Base-by-base conservation (phyloP, 2,113 vertebrate species). In the Aplodontia rufa region DNA sequence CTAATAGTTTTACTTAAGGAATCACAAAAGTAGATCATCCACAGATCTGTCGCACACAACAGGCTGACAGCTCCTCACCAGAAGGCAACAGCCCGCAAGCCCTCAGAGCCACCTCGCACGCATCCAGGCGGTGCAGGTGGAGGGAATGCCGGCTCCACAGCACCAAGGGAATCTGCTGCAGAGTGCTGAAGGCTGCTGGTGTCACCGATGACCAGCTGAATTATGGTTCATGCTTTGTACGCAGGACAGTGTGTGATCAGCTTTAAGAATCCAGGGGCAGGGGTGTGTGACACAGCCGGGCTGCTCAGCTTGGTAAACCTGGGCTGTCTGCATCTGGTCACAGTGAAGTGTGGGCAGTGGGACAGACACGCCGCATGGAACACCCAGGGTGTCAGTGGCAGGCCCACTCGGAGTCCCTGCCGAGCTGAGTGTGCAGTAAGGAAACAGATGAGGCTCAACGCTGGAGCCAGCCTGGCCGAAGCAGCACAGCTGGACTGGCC, bases 221-320 rank as follows among this genome's bases (percentile, higher is more conserved):
- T 51, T 0, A 0, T 1, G 1, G 32, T 71, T 8, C 24, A 0
- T n/a, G 12, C n/a, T 78, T 40, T n/a, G 1, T 45, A n/a, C 6
- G 26, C 1, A 12, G 68, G 45, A 71, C 90, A 87, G 22, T 1
- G 9, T 35, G 10, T 4, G 9, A n/a, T 42, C 35, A 4, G 26
- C 49, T 66, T 75, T 12, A 64, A 42, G 82, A 40, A 22, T 13
- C 12, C 53, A 40, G 6, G 4, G 4, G n/a, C n/a, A 2, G 35
- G 12, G 79, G 37, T 37, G 6, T 17, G 19, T 20, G 5, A 40
- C 51, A 32, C 16, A 3, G 8, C 28, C 78, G 40, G 68, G 32
- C 72, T 22, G 28, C 35, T 88, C 37, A 26, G 11, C 16, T 14
- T 19, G 40, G 69, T 20, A 13, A 93, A 58, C 19, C n/a, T 53